Evolutionary conservation across 2,888 invertebrate genomes (phyloP), one percentile per base, ranked within the genome.

Genomic region (Idaea aversata): DNA sequence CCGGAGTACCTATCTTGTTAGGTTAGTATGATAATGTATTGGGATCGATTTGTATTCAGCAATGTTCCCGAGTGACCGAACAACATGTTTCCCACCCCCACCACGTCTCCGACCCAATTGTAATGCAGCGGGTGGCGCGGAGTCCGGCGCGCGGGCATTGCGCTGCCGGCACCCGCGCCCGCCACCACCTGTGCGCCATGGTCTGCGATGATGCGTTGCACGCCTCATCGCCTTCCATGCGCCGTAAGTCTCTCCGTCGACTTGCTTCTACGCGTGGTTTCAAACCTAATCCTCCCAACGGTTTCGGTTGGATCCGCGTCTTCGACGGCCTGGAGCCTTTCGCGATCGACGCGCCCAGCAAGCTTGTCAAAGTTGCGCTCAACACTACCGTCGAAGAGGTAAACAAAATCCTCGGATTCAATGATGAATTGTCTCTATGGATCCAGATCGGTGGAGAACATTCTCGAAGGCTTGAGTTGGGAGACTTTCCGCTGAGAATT

Each of bases 291-390:
- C 64, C 81, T 5, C 67, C 77, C 15, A 84, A 84, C 75, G 83
- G 88, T 47, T 91, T 93, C 72, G 95, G 95, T 67, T 95, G 95
- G 95, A 93, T 95, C 70, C 89, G 95, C 62, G 93, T 95, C 68
- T 94, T 94, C 78, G 94, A 94, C 69, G 95, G 94, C 67, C 92
- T 91, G 38, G 88, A 91, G 72, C 93, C 91, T 57, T 93, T 88
- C 78, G 87, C 88, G 61, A 75, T 87, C 25, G 89, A 94, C 74
- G 91, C 94, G 67, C 94, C 94, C 16, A 93, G 93, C 75, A 92
- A 92, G 77, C 86, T 93, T 65, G 93, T 95, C 71, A 94, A 94
- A 77, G 93, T 95, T 71, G 93, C 94, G 66, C 88, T 94, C 62
- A 94, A 94, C 75, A 91, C 93, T 34, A 94, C 94, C 61, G 94